Evolutionary conservation across 2,113 vertebrate species (phyloP), one percentile per base, ranked within the genome.

Genomic region (Tylochromis polylepis): DNA sequence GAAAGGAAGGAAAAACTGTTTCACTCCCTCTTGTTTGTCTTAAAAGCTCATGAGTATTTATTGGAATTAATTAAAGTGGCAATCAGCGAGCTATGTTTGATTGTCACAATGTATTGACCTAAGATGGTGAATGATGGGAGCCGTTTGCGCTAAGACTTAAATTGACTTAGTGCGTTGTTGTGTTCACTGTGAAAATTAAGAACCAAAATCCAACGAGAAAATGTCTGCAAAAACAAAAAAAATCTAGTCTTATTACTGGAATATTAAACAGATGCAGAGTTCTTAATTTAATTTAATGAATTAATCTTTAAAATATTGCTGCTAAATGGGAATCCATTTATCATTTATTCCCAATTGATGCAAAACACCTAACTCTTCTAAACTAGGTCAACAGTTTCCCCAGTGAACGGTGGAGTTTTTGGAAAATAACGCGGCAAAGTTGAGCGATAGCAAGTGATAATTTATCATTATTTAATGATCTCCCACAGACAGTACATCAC

Each of bases 391-490:
- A 88, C 90, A 53, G 67, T 86, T 92, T 82, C 95, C 94, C 92
- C n/a, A 29, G 91, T 93, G 95, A 90, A 89, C 87, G 22, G 58
- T 83, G 85, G 24, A 88, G 89, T 88, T 91, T 91, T 85, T 46
- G 36, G 4, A 86, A 91, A 91, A 92, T 90, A 94, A 91, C 89
- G 80, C 79, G 59, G 89, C 90, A 91, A 93, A 29, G 94, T 94
- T 95, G 91, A 87, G 83, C 80, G 91, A 92, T 87, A 89, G 79
- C 91, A 92, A 88, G 90, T 70, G 90, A 94, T 95, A 91, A 95
- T 95, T 94, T 58, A 95, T 95, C 93, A 95, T 96, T 91, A 95
- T 95, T 96, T 95, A 95, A 95, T 92, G 89, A 93, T 91, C 80
- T 93, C 87, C 85, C 87, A 70, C 89, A 84, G 91, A 94, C 86